phyloP scores from a whole-genome alignment of 2,113 vertebrate species.

The Nyctibius bracteatus region DNA sequence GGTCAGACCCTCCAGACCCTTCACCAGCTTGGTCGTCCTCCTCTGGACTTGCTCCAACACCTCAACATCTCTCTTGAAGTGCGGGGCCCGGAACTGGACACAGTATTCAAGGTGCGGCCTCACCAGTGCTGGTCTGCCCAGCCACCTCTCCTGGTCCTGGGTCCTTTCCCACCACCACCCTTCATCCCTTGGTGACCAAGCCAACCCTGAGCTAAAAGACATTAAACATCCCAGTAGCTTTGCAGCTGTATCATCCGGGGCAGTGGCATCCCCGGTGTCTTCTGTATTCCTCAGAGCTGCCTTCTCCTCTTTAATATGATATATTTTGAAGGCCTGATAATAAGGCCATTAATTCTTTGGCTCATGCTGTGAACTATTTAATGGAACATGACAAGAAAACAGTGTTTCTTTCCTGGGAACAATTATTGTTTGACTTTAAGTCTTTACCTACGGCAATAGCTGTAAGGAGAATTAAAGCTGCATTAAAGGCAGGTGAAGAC shows the following conservation, averaged over 20 bases:
- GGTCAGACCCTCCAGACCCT: no score
- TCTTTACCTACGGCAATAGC: slow-evolving; percentile 29
- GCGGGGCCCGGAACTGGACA: no score
- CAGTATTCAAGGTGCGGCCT: no score
- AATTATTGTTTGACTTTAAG: slow-evolving; percentile 45
- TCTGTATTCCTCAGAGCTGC: neutral
- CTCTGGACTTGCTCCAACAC: no score
- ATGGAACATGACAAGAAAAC: slow-evolving; percentile 60
- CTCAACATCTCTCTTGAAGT: no score
- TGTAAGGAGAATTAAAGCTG: neutral
- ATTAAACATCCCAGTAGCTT: neutral
- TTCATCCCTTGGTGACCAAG: neutral
- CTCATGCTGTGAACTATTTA: slow-evolving; percentile 27
- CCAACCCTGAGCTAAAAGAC: neutral
- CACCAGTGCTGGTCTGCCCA: no score
- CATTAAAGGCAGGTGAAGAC: slow-evolving; percentile 20
- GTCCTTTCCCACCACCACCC: neutral
- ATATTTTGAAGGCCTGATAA: slow-evolving; percentile 35
- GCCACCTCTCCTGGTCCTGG: neutral
- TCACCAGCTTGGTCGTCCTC: no score
- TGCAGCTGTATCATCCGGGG: neutral
- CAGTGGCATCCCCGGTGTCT: neutral
- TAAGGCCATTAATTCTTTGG: slow-evolving; percentile 38
- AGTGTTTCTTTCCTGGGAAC: slow-evolving; percentile 31
- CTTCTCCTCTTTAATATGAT: slow-evolving; percentile 6